Base-by-base conservation (phyloP, 1,140 invertebrate species). In the Brachionus manjavacas region DNA sequence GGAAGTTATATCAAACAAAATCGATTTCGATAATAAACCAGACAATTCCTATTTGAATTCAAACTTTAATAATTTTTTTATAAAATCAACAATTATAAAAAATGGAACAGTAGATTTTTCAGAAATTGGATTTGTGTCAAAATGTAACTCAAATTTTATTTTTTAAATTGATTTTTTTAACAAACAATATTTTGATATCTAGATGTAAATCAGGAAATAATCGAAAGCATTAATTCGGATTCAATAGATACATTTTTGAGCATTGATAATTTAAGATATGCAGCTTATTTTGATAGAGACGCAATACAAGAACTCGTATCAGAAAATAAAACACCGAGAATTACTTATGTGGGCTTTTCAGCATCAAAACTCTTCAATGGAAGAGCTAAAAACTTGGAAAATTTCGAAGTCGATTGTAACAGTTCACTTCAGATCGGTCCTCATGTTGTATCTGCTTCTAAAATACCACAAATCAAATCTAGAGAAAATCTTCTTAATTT, bases 61-160 rank as follows among this genome's bases (percentile, higher is more conserved):
- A 49, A 35, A 23, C n/a, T 76, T 76, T 25, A 49, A 76, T 28
- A 76, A 76, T 76, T 76, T 76, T 76, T 46, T 76, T 28, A 3
- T 76, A 11, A 46, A 49, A 49, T 46, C 72, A 49, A 9, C 41
- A 76, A 49, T 76, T 25, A 23, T 76, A 25, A 20, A 46, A 4
- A 28, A 35, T 76, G 11, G 20, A 6, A 49, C 16, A n/a, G 23
- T 25, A 12, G 16, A 43, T 16, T 74, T 11, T 39, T 41, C 31
- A 3, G 25, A 76, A 7, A 46, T 76, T 3, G 72, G 72, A 23
- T 76, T 76, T 76, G 16, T 46, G 25, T 39, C 68, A 0, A 72
- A 23, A 68, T 70, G 68, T 72, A 72, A 72, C 9, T 12, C 11
- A 12, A 11, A 1, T 41, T 72, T 9, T 23, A 4, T 20, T 14